Base-by-base conservation (phyloP, 2,113 vertebrate species). In the Neomonachus schauinslandi region DNA sequence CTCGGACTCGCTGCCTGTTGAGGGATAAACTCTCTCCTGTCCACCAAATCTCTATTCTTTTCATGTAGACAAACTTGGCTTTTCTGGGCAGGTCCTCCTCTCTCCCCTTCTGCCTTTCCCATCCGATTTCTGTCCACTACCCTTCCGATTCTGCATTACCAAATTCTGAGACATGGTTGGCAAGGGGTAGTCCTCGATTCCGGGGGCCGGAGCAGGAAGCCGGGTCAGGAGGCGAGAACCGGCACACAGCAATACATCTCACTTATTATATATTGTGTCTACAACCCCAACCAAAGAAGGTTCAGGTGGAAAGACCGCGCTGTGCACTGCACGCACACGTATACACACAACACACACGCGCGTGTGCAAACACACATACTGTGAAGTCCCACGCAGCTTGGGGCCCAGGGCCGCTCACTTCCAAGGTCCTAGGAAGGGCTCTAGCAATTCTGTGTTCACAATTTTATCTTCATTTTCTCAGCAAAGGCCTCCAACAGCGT, bases 401-500 rank as follows among this genome's bases (percentile, higher is more conserved):
- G 31, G 24, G 21, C 16, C 14, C 0, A 4, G 12, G 36, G 39
- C 33, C 65, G 51, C 63, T 36, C 36, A 11, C 15, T 46, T 49
- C 59, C 36, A 2, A 13, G 65, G 74, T 11, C 57, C 19, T 12
- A 21, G 31, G 46, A 51, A 72, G 22, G 72, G n/a, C 11, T 19
- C 85, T 18, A 0, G 16, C 6, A 0, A 24, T 18, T 4, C 21
- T 15, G 12, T 5, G 2, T 59, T 15, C 18, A 0, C 1, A 5
- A 1, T 22, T 72, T 51, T 4, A 36, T 9, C 4, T 18, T 39
- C 33, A 7, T 28, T 21, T 63, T 19, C 59, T 42, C 61, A 2
- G 24, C 1, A 0, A 8, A 89, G 46, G 8, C 22, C 74, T 36
- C 51, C 14, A n/a, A 1, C 4, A 6, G 8, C 0, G 0, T 5